Conservation (phyloP, 2,888 invertebrate species). For the Mesodorylaimus sp. region DNA sequence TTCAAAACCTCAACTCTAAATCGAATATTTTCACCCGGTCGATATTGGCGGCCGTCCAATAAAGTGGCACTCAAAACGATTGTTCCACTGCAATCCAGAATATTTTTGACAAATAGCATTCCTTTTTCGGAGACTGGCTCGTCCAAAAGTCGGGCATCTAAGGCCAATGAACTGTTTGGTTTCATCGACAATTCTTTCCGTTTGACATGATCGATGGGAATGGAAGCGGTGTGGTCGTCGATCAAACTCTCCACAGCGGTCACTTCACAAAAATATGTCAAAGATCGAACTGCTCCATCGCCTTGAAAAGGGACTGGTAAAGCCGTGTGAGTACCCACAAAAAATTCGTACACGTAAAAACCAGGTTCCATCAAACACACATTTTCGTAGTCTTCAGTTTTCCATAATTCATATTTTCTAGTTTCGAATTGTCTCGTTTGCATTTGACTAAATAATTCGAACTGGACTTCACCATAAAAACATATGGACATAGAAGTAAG, state of each 20-base stretch:
- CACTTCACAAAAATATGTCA: constrained; percentile 3
- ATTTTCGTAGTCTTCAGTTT: not conserved
- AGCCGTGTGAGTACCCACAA: constrained; percentile 7
- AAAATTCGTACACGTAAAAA: constrained; percentile 11
- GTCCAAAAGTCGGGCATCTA: too few relatives aligned
- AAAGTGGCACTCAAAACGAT: constrained; percentile 7
- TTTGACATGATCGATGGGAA: constrained; percentile 7
- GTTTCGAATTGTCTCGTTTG: not conserved
- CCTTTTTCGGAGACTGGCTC: too few relatives aligned
- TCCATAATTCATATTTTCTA: constrained; percentile 6
- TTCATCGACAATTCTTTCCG: not conserved
- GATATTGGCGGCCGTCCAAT: not conserved
- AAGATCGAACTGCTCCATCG: not conserved
- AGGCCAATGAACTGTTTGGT: too few relatives aligned
- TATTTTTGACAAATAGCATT: constrained; percentile 10
- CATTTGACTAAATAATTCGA: not conserved
- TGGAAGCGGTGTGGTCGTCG: too few relatives aligned
- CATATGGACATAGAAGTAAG: constrained; percentile 4
- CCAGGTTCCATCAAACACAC: constrained; percentile 1
- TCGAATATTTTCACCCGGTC: constrained; percentile 5
- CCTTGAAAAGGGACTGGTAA: not conserved
- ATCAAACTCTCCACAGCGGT: not conserved
- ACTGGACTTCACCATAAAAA: constrained; percentile 9
- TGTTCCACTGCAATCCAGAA: constrained; percentile 12
- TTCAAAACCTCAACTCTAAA: constrained; percentile 13